A percentile compares a stretch with the other conserved stretches of the same genome.
phyloP scores from a whole-genome alignment of 2,113 vertebrate genomes.

The Anoplopoma fimbria region DNA sequence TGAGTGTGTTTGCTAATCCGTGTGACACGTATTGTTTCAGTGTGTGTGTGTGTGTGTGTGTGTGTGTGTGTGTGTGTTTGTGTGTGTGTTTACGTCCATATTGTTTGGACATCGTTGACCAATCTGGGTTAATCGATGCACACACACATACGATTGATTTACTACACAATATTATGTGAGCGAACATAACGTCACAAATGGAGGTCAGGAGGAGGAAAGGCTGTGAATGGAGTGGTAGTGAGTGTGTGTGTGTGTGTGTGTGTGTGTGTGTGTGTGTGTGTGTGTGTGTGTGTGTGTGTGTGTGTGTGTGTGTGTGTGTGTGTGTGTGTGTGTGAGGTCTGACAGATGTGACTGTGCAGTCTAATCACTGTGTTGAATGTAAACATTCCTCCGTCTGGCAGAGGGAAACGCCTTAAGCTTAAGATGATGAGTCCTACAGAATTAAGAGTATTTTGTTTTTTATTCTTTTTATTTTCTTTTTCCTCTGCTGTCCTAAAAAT shows the following conservation, averaged over 20 bases:
- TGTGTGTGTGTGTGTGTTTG: background rate
- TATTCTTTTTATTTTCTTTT: background rate
- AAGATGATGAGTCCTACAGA: constrained; percentile 9
- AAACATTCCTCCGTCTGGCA: constrained; percentile 42
- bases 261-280: no score
- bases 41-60: background rate
- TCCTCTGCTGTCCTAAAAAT: constrained; percentile 2
- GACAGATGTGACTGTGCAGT: constrained; percentile 53
- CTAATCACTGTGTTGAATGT: constrained; percentile 55
- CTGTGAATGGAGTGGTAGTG: constrained; percentile 29
- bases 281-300: no score
- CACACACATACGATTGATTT: constrained; percentile 49
- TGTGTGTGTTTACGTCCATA: constrained; percentile 8
- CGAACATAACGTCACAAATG: constrained; percentile 26
- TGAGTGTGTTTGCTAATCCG: background rate
- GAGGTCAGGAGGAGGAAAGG: background rate
- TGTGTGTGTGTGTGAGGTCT: no score
- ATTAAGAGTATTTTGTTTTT: background rate
- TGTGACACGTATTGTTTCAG: background rate
- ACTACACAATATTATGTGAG: constrained; percentile 39
- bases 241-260: no score
- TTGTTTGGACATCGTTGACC: background rate
- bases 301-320: no score
- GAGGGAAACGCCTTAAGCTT: constrained; percentile 21
- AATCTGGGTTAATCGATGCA: constrained; percentile 59